Conservation (phyloP, 2,888 invertebrate genomes). For the Mythimna impura region DNA sequence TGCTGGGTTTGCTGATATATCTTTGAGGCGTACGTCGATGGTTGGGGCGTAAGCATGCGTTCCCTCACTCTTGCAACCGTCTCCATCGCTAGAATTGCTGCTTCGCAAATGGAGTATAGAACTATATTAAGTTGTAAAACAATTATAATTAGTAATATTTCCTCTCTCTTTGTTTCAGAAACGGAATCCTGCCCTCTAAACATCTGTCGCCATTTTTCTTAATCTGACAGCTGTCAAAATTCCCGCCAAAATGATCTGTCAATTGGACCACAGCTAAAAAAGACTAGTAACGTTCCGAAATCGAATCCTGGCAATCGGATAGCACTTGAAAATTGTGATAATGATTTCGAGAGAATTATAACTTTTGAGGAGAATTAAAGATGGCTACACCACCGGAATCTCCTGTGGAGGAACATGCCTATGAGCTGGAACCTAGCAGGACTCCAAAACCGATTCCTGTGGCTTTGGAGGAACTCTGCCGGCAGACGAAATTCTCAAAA, state of each 20-base stretch:
- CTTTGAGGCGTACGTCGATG: too few relatives aligned
- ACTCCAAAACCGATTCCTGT: slow-evolving; percentile 96
- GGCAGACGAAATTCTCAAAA: slow-evolving; percentile 98
- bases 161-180: slow-evolving; percentile 61
- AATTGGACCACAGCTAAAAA: slow-evolving; percentile 59
- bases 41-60: too few relatives aligned
- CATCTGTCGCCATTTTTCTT: slow-evolving; percentile 32
- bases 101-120: too few relatives aligned
- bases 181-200: slow-evolving; percentile 43
- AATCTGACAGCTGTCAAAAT: slow-evolving; percentile 53
- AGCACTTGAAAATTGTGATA: slow-evolving; percentile 23
- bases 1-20: too few relatives aligned
- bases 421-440: slow-evolving; percentile 95
- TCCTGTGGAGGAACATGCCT: slow-evolving; percentile 96
- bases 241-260: slow-evolving; percentile 63
- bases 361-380: slow-evolving; percentile 59
- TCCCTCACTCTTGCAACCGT: too few relatives aligned
- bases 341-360: slow-evolving; percentile 60
- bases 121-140: too few relatives aligned
- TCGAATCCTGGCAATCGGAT: slow-evolving; percentile 7
- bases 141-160: not conserved
- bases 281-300: slow-evolving; percentile 36
- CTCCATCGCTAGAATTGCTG: too few relatives aligned
- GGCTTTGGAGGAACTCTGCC: slow-evolving; percentile 96
- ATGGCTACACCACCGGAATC: slow-evolving; percentile 97